Evolutionary conservation across 2,113 vertebrate species (phyloP).

Genomic region (Osmerus eperlanus): DNA sequence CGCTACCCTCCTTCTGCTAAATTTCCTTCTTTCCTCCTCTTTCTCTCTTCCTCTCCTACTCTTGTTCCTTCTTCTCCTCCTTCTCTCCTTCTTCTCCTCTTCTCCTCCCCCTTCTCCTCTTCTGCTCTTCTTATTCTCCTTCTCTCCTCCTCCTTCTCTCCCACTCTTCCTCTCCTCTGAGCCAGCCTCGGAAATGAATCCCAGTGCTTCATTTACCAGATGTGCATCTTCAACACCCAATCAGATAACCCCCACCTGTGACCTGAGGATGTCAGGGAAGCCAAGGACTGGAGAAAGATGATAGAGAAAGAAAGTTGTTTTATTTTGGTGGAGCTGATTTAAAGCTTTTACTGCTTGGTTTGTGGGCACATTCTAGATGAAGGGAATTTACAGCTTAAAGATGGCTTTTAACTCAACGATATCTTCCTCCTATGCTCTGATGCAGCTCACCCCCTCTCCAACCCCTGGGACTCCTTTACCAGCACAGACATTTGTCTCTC

Average conservation of each 20-base stretch:
- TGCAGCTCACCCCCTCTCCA: slow-evolving; percentile 33
- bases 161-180: slow-evolving; percentile 21
- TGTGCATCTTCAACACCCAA: slow-evolving; percentile 61
- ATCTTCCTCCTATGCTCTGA: slow-evolving; percentile 58
- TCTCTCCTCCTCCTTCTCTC: slow-evolving; percentile 13
- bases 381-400: slow-evolving; percentile 46
- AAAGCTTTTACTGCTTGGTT: slow-evolving; percentile 36
- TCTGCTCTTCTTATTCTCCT: background rate
- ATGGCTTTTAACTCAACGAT: slow-evolving; percentile 54
- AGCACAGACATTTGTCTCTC: slow-evolving; percentile 68
- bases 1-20: no score
- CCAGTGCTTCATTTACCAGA: slow-evolving; percentile 48
- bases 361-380: slow-evolving; percentile 42
- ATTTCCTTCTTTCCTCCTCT: no score
- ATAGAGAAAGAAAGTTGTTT: slow-evolving; percentile 12
- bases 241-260: slow-evolving; percentile 68
- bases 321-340: slow-evolving; percentile 33
- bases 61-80: no score
- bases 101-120: no score
- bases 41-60: no score
- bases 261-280: slow-evolving; percentile 27
- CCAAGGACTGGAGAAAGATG: no score
- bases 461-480: slow-evolving; percentile 68
- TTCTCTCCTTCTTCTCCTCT: no score
- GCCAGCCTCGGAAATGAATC: slow-evolving; percentile 61